Percentiles rank a stretch among this genome's conserved stretches.
Conservation (phyloP, 2,888 invertebrate genomes). For the Nematopogon swammerdamellus region DNA sequence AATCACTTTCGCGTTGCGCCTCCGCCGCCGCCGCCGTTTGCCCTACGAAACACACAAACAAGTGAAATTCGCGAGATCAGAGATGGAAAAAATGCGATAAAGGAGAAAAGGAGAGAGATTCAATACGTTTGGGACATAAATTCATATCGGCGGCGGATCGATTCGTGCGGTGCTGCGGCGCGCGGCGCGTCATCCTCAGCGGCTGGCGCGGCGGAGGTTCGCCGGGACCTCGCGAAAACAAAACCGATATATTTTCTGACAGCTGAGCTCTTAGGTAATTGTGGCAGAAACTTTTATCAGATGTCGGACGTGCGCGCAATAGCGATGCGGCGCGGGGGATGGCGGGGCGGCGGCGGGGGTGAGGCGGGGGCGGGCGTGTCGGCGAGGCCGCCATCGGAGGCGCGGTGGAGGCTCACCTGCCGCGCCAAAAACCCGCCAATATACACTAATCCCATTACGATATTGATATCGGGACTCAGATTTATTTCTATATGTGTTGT, state of each 20-base stretch:
- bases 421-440: neutral
- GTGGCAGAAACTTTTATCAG: constrained; percentile 57
- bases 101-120: neutral
- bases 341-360: constrained; percentile 27
- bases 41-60: neutral
- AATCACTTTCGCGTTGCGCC: neutral
- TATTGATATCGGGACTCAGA: neutral
- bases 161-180: neutral
- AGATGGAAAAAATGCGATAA: neutral
- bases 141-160: neutral
- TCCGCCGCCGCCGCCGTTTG: neutral
- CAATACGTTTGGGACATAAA: neutral
- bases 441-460: neutral
- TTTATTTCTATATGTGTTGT: neutral
- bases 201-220: constrained; percentile 14
- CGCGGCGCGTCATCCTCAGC: no score
- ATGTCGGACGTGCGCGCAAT: constrained; percentile 55
- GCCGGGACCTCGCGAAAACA: constrained; percentile 36
- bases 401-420: neutral
- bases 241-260: constrained; percentile 55
- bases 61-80: neutral
- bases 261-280: constrained; percentile 59
- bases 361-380: constrained; percentile 19
- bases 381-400: constrained; percentile 21
- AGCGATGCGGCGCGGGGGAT: constrained; percentile 46